A percentile compares a stretch with the other conserved stretches of the same genome.
Evolutionary conservation across 2,888 invertebrate genomes (phyloP).

Genomic region (Slavum lentiscoides): DNA sequence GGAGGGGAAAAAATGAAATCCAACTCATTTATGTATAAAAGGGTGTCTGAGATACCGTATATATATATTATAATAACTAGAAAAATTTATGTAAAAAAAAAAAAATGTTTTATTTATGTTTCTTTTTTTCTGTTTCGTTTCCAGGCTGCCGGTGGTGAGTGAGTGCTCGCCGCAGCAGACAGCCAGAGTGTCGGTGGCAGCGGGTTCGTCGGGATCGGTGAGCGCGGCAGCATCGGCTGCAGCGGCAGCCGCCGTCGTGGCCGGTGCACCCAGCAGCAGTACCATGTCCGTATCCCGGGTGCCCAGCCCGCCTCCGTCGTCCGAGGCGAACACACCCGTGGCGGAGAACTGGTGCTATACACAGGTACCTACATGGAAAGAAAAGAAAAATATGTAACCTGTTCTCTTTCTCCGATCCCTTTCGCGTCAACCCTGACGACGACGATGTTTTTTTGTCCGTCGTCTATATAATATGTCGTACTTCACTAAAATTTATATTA

Average conservation of each 20-base stretch:
- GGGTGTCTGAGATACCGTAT: no score
- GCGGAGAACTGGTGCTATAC: constrained; percentile 99
- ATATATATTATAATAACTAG: no score
- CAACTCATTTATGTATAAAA: no score
- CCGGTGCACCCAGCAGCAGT: constrained; percentile 70
- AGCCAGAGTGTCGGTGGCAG: constrained; percentile 54
- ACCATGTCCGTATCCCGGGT: constrained; percentile 81
- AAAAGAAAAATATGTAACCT: background rate
- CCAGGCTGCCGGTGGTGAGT: constrained; percentile 59
- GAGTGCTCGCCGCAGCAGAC: constrained; percentile 57
- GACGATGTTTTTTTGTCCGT: no score
- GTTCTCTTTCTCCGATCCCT: background rate
- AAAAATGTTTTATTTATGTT: no score
- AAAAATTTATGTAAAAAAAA: no score
- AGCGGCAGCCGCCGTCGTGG: constrained; percentile 84
- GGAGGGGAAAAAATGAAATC: no score
- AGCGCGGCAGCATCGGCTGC: constrained; percentile 54
- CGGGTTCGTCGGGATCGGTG: constrained; percentile 54
- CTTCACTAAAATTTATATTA: no score
- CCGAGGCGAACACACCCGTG: constrained; percentile 94
- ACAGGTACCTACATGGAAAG: constrained; percentile 69
- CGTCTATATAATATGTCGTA: no score
- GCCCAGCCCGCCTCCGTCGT: constrained; percentile 86
- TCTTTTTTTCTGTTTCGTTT: constrained; percentile 39
- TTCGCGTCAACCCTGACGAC: no score